Conservation (phyloP, 2,888 invertebrate species). For the Epistrophe eligans region DNA sequence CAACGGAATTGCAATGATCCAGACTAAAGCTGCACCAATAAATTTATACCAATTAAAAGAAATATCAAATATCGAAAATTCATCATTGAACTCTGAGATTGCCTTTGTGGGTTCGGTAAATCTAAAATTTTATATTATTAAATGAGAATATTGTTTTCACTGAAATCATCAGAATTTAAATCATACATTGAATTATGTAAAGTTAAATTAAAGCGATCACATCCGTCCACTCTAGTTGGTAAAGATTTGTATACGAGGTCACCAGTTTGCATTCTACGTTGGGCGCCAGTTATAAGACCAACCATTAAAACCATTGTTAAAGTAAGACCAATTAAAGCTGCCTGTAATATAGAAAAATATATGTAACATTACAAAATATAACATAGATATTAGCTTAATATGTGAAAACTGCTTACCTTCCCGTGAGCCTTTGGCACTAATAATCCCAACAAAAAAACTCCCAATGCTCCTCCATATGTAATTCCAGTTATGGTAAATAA, state of each 20-base stretch:
- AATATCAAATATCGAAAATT: conserved; percentile 82
- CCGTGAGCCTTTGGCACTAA: conserved; percentile 86
- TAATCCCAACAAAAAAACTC: conserved; percentile 87
- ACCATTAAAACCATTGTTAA: conserved; percentile 40
- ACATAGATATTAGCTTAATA: background rate
- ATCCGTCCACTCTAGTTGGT: conserved; percentile 51
- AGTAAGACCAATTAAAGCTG: conserved; percentile 49
- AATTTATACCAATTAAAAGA: conserved; percentile 86
- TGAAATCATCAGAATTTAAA: background rate
- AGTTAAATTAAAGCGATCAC: conserved; percentile 30
- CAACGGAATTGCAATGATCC: conserved; percentile 84
- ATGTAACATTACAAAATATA: too few species aligned
- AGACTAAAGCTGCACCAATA: conserved; percentile 84
- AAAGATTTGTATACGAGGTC: conserved; percentile 39
- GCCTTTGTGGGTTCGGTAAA: background rate
- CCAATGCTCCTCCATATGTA: conserved; percentile 86
- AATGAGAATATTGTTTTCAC: background rate
- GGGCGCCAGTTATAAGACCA: conserved; percentile 47
- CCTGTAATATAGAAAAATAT: conserved; percentile 30
- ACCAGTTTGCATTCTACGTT: conserved; percentile 76
- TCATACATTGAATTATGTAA: conserved; percentile 11
- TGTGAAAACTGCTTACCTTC: conserved; percentile 39
- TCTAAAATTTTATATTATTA: too few species aligned
- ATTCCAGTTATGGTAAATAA: conserved; percentile 82
- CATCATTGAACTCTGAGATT: conserved; percentile 2